Percentiles rank a stretch among this genome's conserved stretches.
Evolutionary conservation across 2,888 invertebrate genomes (phyloP).

Genomic region (Athalia circularis): DNA sequence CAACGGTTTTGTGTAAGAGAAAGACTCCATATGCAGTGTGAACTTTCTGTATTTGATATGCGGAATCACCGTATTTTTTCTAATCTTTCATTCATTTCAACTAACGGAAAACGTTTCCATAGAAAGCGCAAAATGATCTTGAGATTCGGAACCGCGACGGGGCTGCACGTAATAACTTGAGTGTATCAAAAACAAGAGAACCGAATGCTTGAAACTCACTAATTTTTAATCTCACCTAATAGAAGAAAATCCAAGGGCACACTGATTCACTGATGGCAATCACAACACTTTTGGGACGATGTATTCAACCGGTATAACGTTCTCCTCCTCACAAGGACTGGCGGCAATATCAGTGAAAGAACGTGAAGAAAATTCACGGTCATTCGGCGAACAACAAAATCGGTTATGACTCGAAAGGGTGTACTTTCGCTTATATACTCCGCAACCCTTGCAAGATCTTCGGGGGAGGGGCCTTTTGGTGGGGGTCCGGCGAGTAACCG

Average conservation of each 20-base stretch:
- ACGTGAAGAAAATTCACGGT: conserved; percentile 21
- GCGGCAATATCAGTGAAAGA: conserved; percentile 14
- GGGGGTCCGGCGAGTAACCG: conserved; percentile 55
- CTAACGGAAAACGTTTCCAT: too few relatives aligned
- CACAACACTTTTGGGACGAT: conserved; percentile 56
- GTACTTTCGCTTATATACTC: conserved; percentile 60
- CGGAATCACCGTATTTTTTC: too few relatives aligned
- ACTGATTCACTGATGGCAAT: conserved; percentile 53
- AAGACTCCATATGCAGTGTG: too few relatives aligned
- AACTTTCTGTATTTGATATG: too few relatives aligned
- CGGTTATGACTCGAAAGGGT: conserved; percentile 54
- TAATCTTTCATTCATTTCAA: too few relatives aligned
- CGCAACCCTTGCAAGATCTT: conserved; percentile 59
- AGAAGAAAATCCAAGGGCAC: conserved; percentile 59
- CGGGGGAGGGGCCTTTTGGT: conserved; percentile 54
- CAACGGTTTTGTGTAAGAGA: too few relatives aligned
- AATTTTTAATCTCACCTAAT: conserved; percentile 54
- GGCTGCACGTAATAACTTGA: not conserved
- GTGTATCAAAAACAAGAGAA: not conserved
- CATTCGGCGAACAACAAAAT: conserved; percentile 52
- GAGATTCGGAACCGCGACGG: too few relatives aligned
- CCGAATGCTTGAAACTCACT: not conserved
- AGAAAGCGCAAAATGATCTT: too few relatives aligned
- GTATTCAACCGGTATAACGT: not conserved
- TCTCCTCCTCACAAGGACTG: not conserved